Base-by-base conservation (phyloP, 1,140 invertebrate species). In the Zaprionus lachaisei region DNA sequence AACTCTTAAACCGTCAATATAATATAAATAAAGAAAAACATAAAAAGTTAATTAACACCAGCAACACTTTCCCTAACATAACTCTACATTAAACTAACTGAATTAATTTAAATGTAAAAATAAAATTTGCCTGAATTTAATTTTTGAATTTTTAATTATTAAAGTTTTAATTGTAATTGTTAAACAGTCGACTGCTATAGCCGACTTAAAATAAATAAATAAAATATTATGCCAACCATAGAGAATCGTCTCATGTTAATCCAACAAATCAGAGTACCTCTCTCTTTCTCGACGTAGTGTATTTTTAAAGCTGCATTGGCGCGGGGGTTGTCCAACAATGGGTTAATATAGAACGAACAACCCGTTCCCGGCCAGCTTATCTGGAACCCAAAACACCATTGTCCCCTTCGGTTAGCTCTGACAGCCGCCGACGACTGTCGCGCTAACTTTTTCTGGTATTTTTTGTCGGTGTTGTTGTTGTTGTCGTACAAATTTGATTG, bases 401-500 rank as follows among this genome's bases (percentile, higher is more conserved):
- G 60, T 75, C 60, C 72, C 38, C 24, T 17, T 66, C 17, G 70
- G 70, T 72, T 60, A 66, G 41, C 41, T n/a, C 20, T 22, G 55
- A 72, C 58, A 70, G 60, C 22, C n/a, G 31, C n/a, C 37, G 37
- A 34, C 9, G 31, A 34, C 9, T 34, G 68, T 20, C 26, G 24
- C 26, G 20, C 57, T 15, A 34, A 49, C 55, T 51, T 34, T 17
- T 17, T 44, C 22, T 17, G 41, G 7, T 47, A 57, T 74, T 54
- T 51, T 51, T 26, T 37, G 34, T 56, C 44, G 60, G 34, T 75
- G 55, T 78, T 72, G 68, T 72, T 72, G 72, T 72, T 76, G 17
- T 38, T 73, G 56, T 77, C 81, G 79, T 89, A 79, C 82, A 85
- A 89, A 85, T 81, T 89, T 84, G 81, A 89, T 89, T 89, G 85